Conservation (phyloP, 2,888 invertebrate species). For the Epinotia nisella region DNA sequence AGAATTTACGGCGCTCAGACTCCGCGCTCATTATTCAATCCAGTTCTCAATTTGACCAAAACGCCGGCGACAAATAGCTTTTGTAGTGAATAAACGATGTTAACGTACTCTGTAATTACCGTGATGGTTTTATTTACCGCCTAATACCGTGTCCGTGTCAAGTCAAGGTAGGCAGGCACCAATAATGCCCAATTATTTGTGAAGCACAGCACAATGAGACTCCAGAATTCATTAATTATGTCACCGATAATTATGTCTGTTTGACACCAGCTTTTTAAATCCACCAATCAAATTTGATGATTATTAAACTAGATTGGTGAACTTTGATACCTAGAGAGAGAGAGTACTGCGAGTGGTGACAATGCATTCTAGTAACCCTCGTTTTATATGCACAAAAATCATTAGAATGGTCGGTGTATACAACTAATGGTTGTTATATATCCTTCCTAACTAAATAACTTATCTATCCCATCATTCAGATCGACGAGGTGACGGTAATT, state of each 20-base stretch:
- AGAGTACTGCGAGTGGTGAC: too few species aligned
- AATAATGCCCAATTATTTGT: background rate
- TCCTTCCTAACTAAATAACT: background rate
- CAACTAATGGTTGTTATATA: too few species aligned
- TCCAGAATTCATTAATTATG: background rate
- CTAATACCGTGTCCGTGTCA: background rate
- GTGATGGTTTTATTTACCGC: slow-evolving; percentile 40
- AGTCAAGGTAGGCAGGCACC: background rate
- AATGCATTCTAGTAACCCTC: too few species aligned
- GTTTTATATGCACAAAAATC: too few species aligned
- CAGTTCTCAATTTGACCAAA: slow-evolving; percentile 61
- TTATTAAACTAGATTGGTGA: too few species aligned
- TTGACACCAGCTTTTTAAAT: too few species aligned
- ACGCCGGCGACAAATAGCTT: slow-evolving; percentile 57
- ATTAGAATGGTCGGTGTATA: background rate
- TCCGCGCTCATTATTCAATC: slow-evolving; percentile 61
- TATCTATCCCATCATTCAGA: background rate
- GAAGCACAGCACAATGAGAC: too few species aligned
- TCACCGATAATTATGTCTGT: too few species aligned
- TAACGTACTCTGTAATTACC: slow-evolving; percentile 39
- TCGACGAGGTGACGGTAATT: background rate
- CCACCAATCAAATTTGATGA: too few species aligned
- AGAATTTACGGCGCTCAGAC: slow-evolving; percentile 44
- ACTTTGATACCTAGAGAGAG: too few species aligned
- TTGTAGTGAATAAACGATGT: slow-evolving; percentile 58